Percentiles rank a stretch among this genome's conserved stretches.
Evolutionary conservation across 2,797 vertebrate species (phyloP).

Genomic region (Rhynchotus rufescens): DNA sequence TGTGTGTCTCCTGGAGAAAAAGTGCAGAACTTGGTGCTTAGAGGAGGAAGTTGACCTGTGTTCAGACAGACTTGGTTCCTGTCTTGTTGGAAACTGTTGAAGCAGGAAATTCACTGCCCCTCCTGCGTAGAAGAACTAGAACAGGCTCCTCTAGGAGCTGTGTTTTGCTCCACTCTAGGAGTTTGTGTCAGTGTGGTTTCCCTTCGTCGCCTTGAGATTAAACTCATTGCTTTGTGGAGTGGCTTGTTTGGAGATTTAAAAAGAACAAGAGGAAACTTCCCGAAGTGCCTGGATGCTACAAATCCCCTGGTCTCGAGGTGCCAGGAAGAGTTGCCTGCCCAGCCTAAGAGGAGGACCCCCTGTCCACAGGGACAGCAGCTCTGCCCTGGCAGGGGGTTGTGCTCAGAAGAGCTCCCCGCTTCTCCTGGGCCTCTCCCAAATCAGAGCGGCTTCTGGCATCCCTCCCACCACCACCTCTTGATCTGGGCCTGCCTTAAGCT

Average conservation of each 20-base stretch:
- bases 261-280: not conserved
- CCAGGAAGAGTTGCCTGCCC: not conserved
- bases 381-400: not conserved
- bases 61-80: not conserved
- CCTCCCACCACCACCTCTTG: not conserved
- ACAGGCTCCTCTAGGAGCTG: not conserved
- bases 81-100: not conserved
- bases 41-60: not conserved
- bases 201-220: not conserved
- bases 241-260: no score
- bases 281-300: fast-evolving
- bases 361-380: fast-evolving
- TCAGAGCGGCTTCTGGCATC: not conserved
- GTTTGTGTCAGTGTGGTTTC: not conserved
- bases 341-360: not conserved
- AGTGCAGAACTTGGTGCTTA: not conserved
- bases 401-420: not conserved
- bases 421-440: not conserved
- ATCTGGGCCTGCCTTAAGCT: not conserved
- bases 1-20: fast-evolving
- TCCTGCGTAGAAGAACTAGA: fast-evolving
- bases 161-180: no score
- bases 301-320: not conserved
- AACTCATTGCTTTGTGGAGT: not conserved
- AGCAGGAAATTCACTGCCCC: not conserved